Evolutionary conservation across 2,113 vertebrate species (phyloP).

Genomic region (Conger conger): DNA sequence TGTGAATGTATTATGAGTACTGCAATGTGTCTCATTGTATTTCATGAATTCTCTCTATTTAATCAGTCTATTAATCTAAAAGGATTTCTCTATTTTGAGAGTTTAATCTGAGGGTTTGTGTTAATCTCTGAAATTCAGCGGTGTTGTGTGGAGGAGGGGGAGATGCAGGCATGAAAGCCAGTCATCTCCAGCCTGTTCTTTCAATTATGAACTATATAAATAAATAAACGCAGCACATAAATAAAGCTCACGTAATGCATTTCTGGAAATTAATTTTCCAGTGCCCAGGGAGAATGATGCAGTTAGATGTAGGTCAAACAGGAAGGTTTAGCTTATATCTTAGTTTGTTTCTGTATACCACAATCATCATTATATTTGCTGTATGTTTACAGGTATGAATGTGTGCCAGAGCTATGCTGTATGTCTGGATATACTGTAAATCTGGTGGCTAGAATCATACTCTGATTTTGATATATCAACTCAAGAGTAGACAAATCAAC

Average conservation of each 20-base stretch:
- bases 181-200: constrained; percentile 48
- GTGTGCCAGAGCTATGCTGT: background rate
- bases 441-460: background rate
- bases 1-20: constrained; percentile 41
- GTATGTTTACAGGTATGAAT: background rate
- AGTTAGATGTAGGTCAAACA: constrained; percentile 62
- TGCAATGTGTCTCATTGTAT: background rate
- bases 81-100: constrained; percentile 72
- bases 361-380: background rate
- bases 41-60: constrained; percentile 41
- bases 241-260: constrained; percentile 58
- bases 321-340: constrained; percentile 29
- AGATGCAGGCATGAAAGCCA: constrained; percentile 53
- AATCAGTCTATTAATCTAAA: constrained; percentile 65
- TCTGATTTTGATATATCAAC: background rate
- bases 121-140: constrained; percentile 65
- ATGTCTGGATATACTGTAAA: background rate
- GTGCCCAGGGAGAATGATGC: constrained; percentile 25
- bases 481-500: no score
- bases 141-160: constrained; percentile 57
- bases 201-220: constrained; percentile 10
- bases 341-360: constrained; percentile 34
- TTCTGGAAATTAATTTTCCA: constrained; percentile 64
- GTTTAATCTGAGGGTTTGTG: constrained; percentile 69
- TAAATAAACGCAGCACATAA: constrained; percentile 49